Percentiles rank a stretch among this genome's conserved stretches.
Evolutionary conservation across 2,113 vertebrate species (phyloP).

Genomic region (Epinephelus cyanopodus): DNA sequence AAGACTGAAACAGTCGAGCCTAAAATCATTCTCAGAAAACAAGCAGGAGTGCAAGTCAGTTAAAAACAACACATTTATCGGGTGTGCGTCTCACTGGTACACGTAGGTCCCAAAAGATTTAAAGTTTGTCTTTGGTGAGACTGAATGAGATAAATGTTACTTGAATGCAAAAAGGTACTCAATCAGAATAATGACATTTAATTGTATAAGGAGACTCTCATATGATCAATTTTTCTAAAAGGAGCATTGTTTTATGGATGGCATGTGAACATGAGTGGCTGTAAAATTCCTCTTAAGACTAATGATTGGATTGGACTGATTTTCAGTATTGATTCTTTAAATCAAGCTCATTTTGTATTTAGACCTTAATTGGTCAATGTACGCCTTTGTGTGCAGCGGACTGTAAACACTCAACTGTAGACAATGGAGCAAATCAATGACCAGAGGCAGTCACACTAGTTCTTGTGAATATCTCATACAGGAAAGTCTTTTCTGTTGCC

Average conservation of each 20-base stretch:
- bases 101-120: conserved; percentile 1
- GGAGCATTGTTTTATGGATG: neutral
- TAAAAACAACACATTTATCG: conserved; percentile 41
- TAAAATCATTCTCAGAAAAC: conserved; percentile 45
- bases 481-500: conserved; percentile 15
- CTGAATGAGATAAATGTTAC: conserved; percentile 18
- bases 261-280: neutral
- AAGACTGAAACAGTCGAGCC: conserved; percentile 61
- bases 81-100: conserved; percentile 6
- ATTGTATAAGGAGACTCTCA: neutral
- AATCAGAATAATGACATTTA: neutral
- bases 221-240: neutral
- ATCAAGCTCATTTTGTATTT: conserved; percentile 49
- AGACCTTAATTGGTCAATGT: conserved; percentile 56
- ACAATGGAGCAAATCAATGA: conserved; percentile 59
- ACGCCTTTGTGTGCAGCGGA: conserved; percentile 37
- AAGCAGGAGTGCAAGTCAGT: conserved; percentile 52
- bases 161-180: conserved; percentile 8
- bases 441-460: conserved; percentile 32
- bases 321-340: conserved; percentile 44
- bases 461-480: conserved; percentile 13
- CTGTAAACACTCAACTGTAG: conserved; percentile 53
- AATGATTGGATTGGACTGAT: conserved; percentile 32
- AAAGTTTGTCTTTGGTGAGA: conserved; percentile 34
- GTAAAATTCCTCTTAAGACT: conserved; percentile 17